Base-by-base conservation (phyloP, 2,888 invertebrate species). In the Tiphia femorata region DNA sequence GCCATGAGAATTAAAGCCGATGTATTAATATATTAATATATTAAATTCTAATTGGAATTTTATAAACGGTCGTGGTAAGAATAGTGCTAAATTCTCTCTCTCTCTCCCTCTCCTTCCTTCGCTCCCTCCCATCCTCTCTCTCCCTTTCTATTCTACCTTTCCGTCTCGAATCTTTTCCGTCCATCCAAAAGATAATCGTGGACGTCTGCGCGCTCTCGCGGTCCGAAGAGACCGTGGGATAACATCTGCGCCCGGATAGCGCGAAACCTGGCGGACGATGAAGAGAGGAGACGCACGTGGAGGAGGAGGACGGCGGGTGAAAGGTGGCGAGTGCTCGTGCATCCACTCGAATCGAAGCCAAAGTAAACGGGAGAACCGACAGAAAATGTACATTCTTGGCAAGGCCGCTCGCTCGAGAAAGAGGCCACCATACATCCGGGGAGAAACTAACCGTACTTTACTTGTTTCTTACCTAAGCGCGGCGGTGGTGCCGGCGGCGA, bases 361-460 rank as follows among this genome's bases (percentile, higher is more conserved):
- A 72, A 68, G 62, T 51, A 70, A 62, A 67, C 56, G 61, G n/a
- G 62, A 61, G 64, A 63, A 64, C 61, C 62, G 62, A 64, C 69
- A 71, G 73, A 78, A 77, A 76, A 76, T 72, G 73, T 70, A 65
- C 80, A 80, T 80, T 80, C 80, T 78, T 73, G 70, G 64, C 80
- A 80, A 80, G 80, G 80, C 78, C 80, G 77, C 74, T 68, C 57
- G 69, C 70, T 61, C 60, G 70, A 72, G 75, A 79, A 80, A 73
- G 79, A 80, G 80, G 80, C 78, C 80, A 78, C 59, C 64, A 72
- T 69, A 76, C 76, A 80, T 80, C 80, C 80, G 80, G 79, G 77
- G 79, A 79, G 77, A 79, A 80, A 80, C 79, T 80, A 80, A 77
- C 79, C 77, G 79, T 80, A 78, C 79, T 76, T 75, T 62, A 68